A percentile compares a stretch with the other conserved stretches of the same genome.
Evolutionary conservation across 2,888 invertebrate species (phyloP).

Genomic region (Leptopilina myrica): DNA sequence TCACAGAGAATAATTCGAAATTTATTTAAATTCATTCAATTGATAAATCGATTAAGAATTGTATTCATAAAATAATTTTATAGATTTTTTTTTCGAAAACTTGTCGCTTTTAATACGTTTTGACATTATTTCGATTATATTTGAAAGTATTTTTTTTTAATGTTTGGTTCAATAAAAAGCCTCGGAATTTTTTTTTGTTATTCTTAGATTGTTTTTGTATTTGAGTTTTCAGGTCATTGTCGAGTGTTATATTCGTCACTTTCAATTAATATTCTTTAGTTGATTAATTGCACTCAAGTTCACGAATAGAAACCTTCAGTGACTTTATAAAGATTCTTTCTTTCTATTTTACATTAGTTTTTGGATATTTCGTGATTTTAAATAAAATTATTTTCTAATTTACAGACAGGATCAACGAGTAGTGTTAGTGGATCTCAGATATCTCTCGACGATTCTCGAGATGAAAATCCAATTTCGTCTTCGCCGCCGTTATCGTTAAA

Average conservation of each 20-base stretch:
- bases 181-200: no score
- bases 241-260: constrained; percentile 1
- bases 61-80: no score
- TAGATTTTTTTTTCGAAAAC: no score
- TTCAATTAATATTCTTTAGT: constrained; percentile 2
- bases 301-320: not conserved
- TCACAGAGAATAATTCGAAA: not conserved
- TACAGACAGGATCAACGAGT: constrained; percentile 74
- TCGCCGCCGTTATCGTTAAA: constrained; percentile 62
- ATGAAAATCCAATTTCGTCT: constrained; percentile 67
- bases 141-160: no score
- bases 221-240: constrained; percentile 25
- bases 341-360: no score
- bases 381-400: constrained; percentile 25
- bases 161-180: no score
- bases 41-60: no score
- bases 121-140: no score
- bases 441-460: constrained; percentile 71
- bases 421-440: constrained; percentile 74
- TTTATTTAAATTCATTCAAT: no score
- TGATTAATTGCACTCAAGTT: not conserved
- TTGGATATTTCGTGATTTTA: no score
- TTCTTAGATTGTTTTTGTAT: not conserved
- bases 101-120: no score
- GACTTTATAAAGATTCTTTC: no score